Conservation (phyloP, 2,888 invertebrate genomes). For the Oligia fasciuncula region DNA sequence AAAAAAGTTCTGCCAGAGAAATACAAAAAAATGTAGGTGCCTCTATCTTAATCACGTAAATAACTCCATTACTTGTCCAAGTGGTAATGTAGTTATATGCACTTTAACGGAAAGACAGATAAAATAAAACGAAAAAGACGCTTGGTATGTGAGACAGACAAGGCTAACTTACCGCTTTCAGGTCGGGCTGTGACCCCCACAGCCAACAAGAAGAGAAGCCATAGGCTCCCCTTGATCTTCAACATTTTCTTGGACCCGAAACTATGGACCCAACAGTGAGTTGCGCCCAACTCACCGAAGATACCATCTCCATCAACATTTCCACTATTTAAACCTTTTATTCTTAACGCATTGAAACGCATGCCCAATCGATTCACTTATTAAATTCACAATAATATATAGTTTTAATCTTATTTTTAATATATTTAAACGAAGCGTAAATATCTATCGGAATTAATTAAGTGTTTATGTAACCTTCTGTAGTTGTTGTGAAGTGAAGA, state of each 20-base stretch:
- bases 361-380: constrained; percentile 80
- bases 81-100: neutral
- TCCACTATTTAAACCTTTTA: constrained; percentile 75
- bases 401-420: constrained; percentile 72
- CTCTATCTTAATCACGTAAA: constrained; percentile 4
- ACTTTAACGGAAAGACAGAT: neutral
- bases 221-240: constrained; percentile 67
- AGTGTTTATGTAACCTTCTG: constrained; percentile 26
- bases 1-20: neutral
- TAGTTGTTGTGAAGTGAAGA: constrained; percentile 4
- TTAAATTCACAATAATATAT: constrained; percentile 75
- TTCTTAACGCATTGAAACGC: constrained; percentile 77
- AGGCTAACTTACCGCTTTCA: constrained; percentile 63
- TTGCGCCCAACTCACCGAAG: constrained; percentile 77
- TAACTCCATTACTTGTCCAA: no score
- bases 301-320: constrained; percentile 60
- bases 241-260: constrained; percentile 63
- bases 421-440: constrained; percentile 74
- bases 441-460: constrained; percentile 61
- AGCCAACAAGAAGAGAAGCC: constrained; percentile 67
- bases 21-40: neutral
- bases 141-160: neutral
- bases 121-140: neutral
- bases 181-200: constrained; percentile 61
- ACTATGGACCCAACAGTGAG: constrained; percentile 73